Percentiles rank a stretch among this genome's conserved stretches.
These are phyloP conservation scores for Conomelus anceps DNA, from an alignment of 2,888 invertebrate species.

Conservation along the genomic window DNA sequence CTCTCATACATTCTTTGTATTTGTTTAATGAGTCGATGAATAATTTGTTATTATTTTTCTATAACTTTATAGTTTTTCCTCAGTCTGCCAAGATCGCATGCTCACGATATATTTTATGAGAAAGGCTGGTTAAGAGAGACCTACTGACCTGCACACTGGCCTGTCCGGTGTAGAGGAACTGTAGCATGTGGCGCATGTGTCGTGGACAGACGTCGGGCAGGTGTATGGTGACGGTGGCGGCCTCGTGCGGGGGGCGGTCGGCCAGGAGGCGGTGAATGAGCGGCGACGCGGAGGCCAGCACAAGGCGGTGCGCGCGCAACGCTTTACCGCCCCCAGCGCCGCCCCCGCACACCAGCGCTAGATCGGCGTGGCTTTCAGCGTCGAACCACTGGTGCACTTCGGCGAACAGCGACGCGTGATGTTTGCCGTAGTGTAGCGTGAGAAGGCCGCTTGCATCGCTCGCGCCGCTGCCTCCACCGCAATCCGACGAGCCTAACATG, in stretches of 20 bases:
- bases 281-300: conserved; percentile 81
- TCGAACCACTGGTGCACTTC: conserved; percentile 84
- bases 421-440: conserved; percentile 88
- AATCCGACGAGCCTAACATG: conserved; percentile 22
- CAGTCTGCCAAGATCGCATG: no score
- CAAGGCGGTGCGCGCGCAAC: conserved; percentile 75
- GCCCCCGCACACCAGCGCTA: conserved; percentile 67
- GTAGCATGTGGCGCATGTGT: conserved; percentile 73
- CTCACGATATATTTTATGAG: no score
- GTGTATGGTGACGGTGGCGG: conserved; percentile 66
- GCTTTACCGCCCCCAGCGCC: conserved; percentile 48
- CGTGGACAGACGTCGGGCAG: conserved; percentile 69
- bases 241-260: conserved; percentile 62
- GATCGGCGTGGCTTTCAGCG: conserved; percentile 78
- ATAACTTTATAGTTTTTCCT: no score
- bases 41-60: no score
- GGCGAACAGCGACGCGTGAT: conserved; percentile 85
- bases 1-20: no score
- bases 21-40: no score
- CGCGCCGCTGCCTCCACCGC: conserved; percentile 33
- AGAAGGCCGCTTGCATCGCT: conserved; percentile 62
- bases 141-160: conserved; percentile 64
- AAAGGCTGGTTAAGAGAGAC: no score
- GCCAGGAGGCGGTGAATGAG: conserved; percentile 69
- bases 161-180: conserved; percentile 80